Evolutionary conservation across 2,888 invertebrate genomes (phyloP).

Genomic region (Epistrophella euchroma): DNA sequence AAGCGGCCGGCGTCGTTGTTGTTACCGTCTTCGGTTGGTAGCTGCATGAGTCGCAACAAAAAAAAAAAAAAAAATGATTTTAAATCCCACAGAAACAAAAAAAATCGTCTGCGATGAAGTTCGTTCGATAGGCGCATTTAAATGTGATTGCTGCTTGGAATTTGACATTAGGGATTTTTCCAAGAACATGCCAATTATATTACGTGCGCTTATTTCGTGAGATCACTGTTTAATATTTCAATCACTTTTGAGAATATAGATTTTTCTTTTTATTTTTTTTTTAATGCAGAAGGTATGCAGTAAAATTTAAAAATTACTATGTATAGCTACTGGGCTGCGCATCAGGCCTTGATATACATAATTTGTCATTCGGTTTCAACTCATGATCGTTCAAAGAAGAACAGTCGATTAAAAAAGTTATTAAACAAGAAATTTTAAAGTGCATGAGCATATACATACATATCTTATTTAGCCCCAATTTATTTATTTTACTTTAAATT

Average conservation of each 20-base stretch:
- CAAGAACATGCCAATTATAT: conserved; percentile 48
- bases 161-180: conserved; percentile 35
- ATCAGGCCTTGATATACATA: conserved; percentile 8
- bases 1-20: not conserved
- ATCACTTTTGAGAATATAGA: conserved; percentile 29
- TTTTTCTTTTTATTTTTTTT: conserved; percentile 3
- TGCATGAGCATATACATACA: too few relatives aligned
- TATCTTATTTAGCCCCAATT: too few relatives aligned
- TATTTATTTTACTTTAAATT: too few relatives aligned
- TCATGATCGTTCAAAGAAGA: conserved; percentile 6
- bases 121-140: conserved; percentile 46
- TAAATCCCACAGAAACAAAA: not conserved
- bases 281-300: conserved; percentile 16
- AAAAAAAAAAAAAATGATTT: not conserved
- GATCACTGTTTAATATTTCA: conserved; percentile 35
- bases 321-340: not conserved
- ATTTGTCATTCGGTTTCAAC: conserved; percentile 23
- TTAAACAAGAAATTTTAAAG: not conserved
- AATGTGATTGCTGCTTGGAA: conserved; percentile 21
- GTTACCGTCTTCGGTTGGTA: not conserved
- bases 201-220: conserved; percentile 24
- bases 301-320: not conserved
- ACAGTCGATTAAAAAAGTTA: conserved; percentile 32
- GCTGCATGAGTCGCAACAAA: conserved; percentile 2
- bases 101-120: conserved; percentile 38